Percentiles rank a stretch among this genome's conserved stretches.
Evolutionary conservation across 92 coral and sea anemone species (phyloP).

Genomic region (Epizoanthus rinbou): DNA sequence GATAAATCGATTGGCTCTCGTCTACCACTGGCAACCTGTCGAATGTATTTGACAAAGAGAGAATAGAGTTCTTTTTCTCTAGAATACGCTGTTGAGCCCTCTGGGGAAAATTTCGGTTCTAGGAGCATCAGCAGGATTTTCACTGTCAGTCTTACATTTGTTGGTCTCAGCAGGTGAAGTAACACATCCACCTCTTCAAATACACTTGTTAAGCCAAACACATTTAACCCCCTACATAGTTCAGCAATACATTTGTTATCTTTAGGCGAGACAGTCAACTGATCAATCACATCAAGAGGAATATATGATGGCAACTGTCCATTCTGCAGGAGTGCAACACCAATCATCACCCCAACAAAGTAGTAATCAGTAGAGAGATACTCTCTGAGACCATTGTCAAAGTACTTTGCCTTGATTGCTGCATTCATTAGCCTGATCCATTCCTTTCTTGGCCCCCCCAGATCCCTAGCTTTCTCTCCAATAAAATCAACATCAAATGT

Average conservation of each 20-base stretch:
- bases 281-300: conserved; percentile 52
- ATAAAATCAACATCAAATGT: conserved; percentile 39
- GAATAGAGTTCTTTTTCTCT: conserved; percentile 63
- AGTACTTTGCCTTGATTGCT: conserved; percentile 52
- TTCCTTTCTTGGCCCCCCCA: conserved; percentile 43
- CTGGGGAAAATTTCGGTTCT: conserved; percentile 59
- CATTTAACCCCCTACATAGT: conserved; percentile 55
- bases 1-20: conserved; percentile 54
- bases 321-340: conserved; percentile 57
- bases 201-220: conserved; percentile 54
- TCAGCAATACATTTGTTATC: conserved; percentile 42
- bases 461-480: conserved; percentile 27
- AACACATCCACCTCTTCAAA: conserved; percentile 48
- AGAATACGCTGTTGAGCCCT: conserved; percentile 56
- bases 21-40: conserved; percentile 72
- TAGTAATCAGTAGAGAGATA: conserved; percentile 47
- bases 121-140: conserved; percentile 50
- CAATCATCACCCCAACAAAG: conserved; percentile 59
- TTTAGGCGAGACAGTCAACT: conserved; percentile 28
- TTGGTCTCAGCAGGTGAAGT: conserved; percentile 64
- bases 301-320: conserved; percentile 55
- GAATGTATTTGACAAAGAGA: conserved; percentile 66
- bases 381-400: conserved; percentile 52
- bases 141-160: conserved; percentile 39
- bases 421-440: conserved; percentile 59